Percentiles rank a stretch among this genome's conserved stretches.
Evolutionary conservation across 2,113 vertebrate species (phyloP).

Genomic region (Callionymus lyra): DNA sequence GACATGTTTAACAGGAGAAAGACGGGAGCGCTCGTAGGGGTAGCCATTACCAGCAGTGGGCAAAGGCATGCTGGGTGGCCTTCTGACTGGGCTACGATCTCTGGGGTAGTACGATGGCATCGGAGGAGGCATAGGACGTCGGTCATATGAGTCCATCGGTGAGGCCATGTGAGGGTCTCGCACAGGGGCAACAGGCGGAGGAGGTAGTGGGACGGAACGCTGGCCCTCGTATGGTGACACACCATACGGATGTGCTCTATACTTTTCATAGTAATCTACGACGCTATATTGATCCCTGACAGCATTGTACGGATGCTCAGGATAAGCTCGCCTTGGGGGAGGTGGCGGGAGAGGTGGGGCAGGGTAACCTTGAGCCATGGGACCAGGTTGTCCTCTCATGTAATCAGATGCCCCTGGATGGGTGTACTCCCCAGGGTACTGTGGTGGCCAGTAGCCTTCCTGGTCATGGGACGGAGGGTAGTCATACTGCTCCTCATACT

Average conservation of each 20-base stretch:
- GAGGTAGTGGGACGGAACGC: constrained; percentile 63
- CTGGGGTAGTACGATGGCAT: constrained; percentile 82
- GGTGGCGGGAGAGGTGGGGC: constrained; percentile 75
- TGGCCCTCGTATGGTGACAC: constrained; percentile 66
- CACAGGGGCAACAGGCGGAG: constrained; percentile 65
- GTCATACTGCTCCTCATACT: constrained; percentile 80
- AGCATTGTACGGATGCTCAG: constrained; percentile 76
- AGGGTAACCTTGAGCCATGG: constrained; percentile 66
- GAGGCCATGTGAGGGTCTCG: constrained; percentile 73
- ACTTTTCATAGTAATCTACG: constrained; percentile 96
- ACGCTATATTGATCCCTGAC: constrained; percentile 77
- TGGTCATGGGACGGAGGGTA: constrained; percentile 77
- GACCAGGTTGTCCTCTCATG: constrained; percentile 45
- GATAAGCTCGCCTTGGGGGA: constrained; percentile 60
- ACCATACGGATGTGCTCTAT: constrained; percentile 81
- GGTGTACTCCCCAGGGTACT: constrained; percentile 78
- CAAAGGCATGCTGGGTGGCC: constrained; percentile 64
- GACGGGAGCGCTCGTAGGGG: constrained; percentile 80
- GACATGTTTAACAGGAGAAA: constrained; percentile 77
- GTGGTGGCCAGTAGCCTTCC: constrained; percentile 87
- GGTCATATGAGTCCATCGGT: constrained; percentile 79
- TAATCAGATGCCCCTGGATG: constrained; percentile 64
- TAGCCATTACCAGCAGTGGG: constrained; percentile 78
- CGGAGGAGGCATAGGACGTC: constrained; percentile 78
- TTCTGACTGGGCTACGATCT: constrained; percentile 87